Conservation (phyloP, 2,113 vertebrate species). For the Psittacus erithacus region DNA sequence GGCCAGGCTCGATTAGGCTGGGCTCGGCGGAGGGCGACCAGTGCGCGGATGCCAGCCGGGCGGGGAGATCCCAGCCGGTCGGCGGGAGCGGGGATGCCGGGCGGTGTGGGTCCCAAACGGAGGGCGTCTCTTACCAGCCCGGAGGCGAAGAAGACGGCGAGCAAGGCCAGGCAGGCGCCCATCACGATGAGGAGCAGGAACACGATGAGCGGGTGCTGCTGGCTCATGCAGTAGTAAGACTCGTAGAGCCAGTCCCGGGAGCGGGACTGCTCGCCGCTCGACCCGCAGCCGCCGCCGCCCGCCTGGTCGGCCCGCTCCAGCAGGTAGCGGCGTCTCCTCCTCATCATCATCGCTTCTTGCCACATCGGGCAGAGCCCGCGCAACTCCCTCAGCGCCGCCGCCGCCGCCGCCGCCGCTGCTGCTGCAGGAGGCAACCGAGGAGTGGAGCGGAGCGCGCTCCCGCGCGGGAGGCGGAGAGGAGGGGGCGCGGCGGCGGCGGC, state of each 20-base stretch:
- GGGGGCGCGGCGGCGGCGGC: constrained; percentile 31
- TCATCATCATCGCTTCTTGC: constrained; percentile 87
- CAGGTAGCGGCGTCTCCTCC: constrained; percentile 86
- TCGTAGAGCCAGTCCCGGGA: constrained; percentile 96
- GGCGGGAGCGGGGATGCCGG: not conserved
- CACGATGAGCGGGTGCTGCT: constrained; percentile 97
- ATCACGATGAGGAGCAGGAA: constrained; percentile 97
- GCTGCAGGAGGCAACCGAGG: constrained; percentile 41
- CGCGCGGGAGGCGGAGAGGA: constrained; percentile 36
- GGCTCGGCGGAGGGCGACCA: not conserved
- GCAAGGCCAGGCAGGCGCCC: constrained; percentile 93
- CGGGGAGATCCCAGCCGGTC: not conserved
- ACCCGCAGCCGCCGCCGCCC: constrained; percentile 56
- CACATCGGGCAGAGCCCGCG: constrained; percentile 76
- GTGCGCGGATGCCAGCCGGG: not conserved
- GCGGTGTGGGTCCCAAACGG: not conserved
- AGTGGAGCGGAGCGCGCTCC: constrained; percentile 42
- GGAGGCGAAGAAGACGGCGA: constrained; percentile 95
- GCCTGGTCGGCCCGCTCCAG: constrained; percentile 76
- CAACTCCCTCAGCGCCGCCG: constrained; percentile 24
- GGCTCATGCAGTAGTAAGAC: constrained; percentile 98
- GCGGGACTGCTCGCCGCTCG: constrained; percentile 73
- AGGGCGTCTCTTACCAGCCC: constrained; percentile 87
- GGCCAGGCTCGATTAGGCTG: not conserved
- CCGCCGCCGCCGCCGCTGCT: constrained; percentile 6